phyloP scores from a whole-genome alignment of 2,888 invertebrate species.

The Zelleria hepariella region DNA sequence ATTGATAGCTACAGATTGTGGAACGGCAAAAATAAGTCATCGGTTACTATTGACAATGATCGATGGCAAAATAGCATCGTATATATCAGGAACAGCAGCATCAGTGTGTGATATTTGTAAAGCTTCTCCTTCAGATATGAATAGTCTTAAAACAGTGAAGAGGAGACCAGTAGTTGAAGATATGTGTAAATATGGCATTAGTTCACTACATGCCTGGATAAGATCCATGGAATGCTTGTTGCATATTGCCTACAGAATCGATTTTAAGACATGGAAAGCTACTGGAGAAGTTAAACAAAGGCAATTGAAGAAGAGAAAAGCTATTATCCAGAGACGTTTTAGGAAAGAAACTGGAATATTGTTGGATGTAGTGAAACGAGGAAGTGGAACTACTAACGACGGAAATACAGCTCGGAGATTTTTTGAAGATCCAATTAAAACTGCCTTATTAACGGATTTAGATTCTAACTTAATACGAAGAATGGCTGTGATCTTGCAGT shows the following conservation, averaged over 20 bases:
- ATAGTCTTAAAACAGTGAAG: not conserved
- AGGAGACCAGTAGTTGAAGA: not conserved
- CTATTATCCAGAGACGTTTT: not conserved
- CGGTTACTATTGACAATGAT: not conserved
- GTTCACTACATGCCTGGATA: slow-evolving; percentile 8
- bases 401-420: not conserved
- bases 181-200: slow-evolving; percentile 5
- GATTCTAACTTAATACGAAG: slow-evolving; percentile 3
- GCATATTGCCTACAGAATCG: slow-evolving; percentile 8
- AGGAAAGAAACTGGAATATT: not conserved
- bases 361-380: not conserved
- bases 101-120: not conserved
- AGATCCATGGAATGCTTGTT: slow-evolving; percentile 9
- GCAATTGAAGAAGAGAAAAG: not conserved
- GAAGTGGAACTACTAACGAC: not conserved
- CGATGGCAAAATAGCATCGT: slow-evolving; percentile 1
- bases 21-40: not conserved
- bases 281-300: not conserved
- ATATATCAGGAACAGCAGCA: not conserved
- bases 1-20: not conserved
- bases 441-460: slow-evolving; percentile 8
- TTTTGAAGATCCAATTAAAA: not conserved
- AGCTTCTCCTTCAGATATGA: slow-evolving; percentile 2
- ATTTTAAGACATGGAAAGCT: slow-evolving; percentile 4
- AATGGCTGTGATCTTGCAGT: slow-evolving; percentile 5